phyloP scores from a whole-genome alignment of 2,797 vertebrate genomes.

The Momotus momota region DNA sequence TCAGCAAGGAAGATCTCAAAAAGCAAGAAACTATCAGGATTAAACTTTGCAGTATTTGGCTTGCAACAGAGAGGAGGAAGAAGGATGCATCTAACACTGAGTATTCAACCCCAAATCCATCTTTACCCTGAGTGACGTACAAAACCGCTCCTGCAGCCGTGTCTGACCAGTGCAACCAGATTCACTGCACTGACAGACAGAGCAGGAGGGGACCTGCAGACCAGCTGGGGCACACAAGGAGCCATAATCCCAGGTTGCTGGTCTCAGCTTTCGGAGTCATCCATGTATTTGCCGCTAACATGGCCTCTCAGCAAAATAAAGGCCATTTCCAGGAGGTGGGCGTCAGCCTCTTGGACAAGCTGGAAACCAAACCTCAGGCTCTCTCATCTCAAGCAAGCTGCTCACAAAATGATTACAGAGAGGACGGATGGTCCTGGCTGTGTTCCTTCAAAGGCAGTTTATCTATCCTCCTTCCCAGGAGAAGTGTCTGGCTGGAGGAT shows the following conservation, averaged over 20 bases:
- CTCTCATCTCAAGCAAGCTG: background rate
- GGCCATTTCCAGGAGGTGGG: background rate
- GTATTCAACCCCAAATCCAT: background rate
- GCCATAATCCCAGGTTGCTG: accelerated
- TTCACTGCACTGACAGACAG: background rate
- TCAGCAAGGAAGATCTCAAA: background rate
- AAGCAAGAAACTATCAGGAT: background rate
- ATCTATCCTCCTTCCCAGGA: background rate
- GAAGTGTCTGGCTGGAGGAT: background rate
- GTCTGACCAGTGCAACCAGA: background rate
- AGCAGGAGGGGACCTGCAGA: background rate
- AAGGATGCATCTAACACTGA: background rate
- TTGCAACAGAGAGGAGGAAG: background rate
- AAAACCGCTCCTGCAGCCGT: background rate
- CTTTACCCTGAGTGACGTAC: background rate
- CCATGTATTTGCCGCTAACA: background rate
- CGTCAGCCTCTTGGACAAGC: background rate
- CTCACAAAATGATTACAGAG: background rate
- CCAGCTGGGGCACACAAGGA: background rate
- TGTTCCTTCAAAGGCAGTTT: background rate
- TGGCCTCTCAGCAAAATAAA: background rate
- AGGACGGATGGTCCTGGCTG: background rate
- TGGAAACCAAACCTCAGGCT: background rate
- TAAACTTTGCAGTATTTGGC: background rate
- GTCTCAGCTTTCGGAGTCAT: background rate